Evolutionary conservation across 2,888 invertebrate genomes (phyloP).

Genomic region (Caenorhabditis drosophilae): DNA sequence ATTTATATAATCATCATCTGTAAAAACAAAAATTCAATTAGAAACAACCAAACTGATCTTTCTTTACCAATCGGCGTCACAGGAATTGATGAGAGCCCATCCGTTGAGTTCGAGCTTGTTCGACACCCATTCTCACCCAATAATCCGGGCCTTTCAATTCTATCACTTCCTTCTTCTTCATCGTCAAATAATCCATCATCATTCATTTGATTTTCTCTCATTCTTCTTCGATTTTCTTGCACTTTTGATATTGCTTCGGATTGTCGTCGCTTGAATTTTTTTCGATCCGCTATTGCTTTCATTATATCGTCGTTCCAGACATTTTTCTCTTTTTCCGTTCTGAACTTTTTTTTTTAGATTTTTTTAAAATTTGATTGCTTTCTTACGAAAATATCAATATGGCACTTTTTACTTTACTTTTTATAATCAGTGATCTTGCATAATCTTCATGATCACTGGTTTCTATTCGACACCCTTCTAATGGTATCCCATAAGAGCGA

Average conservation of each 20-base stretch:
- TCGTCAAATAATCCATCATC: constrained; percentile 2
- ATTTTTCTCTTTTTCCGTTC: constrained; percentile 32
- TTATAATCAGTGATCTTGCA: constrained; percentile 19
- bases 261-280: constrained; percentile 29
- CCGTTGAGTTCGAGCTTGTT: constrained; percentile 8
- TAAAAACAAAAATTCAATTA: neutral
- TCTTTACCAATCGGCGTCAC: constrained; percentile 19
- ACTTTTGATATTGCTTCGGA: constrained; percentile 16
- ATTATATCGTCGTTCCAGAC: constrained; percentile 37
- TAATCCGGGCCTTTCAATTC: neutral
- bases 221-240: constrained; percentile 9
- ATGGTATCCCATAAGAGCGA: constrained; percentile 53
- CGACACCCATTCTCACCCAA: neutral
- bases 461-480: constrained; percentile 46
- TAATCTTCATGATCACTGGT: constrained; percentile 37
- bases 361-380: neutral
- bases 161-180: constrained; percentile 5
- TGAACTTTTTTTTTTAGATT: neutral
- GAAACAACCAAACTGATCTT: too few relatives aligned
- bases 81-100: constrained; percentile 28
- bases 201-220: neutral
- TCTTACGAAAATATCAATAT: constrained; percentile 31
- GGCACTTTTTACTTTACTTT: constrained; percentile 38
- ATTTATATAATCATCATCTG: constrained; percentile 1
- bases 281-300: constrained; percentile 21